A percentile compares a stretch with the other conserved stretches of the same genome.
Evolutionary conservation across 2,888 invertebrate species (phyloP).

Genomic region (Epicampocera succincta): DNA sequence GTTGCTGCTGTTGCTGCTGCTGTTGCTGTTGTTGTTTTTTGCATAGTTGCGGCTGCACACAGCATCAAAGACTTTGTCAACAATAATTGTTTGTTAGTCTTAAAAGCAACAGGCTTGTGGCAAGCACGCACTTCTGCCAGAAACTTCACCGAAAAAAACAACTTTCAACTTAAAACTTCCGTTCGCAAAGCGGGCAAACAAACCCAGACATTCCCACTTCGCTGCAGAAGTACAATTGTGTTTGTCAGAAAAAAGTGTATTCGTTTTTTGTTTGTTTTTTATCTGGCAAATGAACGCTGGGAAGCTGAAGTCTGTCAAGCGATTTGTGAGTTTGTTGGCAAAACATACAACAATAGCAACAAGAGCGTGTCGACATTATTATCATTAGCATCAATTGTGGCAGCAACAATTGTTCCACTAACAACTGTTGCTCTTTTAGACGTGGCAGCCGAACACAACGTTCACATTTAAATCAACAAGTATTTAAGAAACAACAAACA

Average conservation of each 20-base stretch:
- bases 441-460: slow-evolving; percentile 17
- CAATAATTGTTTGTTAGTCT: slow-evolving; percentile 68
- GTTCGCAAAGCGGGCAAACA: slow-evolving; percentile 14
- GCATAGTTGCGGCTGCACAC: slow-evolving; percentile 66
- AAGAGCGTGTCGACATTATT: slow-evolving; percentile 62
- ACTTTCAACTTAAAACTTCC: slow-evolving; percentile 58
- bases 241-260: not conserved
- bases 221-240: not conserved
- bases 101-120: slow-evolving; percentile 69
- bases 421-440: slow-evolving; percentile 70
- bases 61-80: slow-evolving; percentile 69
- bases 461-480: slow-evolving; percentile 55
- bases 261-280: not conserved
- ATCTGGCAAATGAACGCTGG: not conserved
- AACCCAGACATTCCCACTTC: not conserved
- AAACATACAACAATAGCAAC: slow-evolving; percentile 17
- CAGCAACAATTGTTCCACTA: slow-evolving; percentile 47
- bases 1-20: slow-evolving; percentile 3
- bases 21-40: slow-evolving; percentile 41
- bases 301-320: slow-evolving; percentile 8
- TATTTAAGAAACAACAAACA: slow-evolving; percentile 35
- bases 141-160: slow-evolving; percentile 37
- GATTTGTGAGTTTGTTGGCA: slow-evolving; percentile 13
- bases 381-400: slow-evolving; percentile 66
- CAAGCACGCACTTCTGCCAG: slow-evolving; percentile 66